Percentiles rank a stretch among this genome's conserved stretches.
Evolutionary conservation across 2,113 vertebrate genomes (phyloP).

Genomic region (Illadopsis cleaveri): DNA sequence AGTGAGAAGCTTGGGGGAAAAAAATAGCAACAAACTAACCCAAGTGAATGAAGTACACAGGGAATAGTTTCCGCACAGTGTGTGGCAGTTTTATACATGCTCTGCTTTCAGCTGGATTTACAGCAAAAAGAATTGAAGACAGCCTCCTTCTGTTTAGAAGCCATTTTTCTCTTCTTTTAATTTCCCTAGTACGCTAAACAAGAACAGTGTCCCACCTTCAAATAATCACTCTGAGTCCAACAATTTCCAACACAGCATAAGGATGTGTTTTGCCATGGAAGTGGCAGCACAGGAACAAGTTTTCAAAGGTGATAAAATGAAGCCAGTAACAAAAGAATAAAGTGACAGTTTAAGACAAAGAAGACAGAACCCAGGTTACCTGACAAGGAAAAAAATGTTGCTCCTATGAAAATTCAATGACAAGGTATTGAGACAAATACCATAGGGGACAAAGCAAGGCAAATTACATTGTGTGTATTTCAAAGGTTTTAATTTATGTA

Average conservation of each 20-base stretch:
- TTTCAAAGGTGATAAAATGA: background rate
- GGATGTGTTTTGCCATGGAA: background rate
- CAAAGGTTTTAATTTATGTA: slow-evolving; percentile 27
- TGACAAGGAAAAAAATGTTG: background rate
- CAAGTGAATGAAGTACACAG: background rate
- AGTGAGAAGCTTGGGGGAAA: background rate
- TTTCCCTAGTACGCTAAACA: background rate
- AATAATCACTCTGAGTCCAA: background rate
- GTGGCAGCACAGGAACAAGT: background rate
- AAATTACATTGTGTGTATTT: background rate
- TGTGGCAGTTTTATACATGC: background rate
- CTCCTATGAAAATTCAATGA: background rate
- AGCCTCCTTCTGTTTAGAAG: background rate
- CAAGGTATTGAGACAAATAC: background rate
- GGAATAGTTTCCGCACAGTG: background rate
- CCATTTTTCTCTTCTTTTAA: background rate
- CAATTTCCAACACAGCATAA: background rate
- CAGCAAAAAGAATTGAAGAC: background rate
- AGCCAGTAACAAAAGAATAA: background rate
- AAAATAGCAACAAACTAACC: background rate
- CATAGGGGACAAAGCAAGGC: background rate
- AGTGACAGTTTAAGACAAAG: background rate
- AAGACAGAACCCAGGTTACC: background rate
- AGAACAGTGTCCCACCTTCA: background rate
- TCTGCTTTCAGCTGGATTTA: background rate